Conservation (phyloP, 2,888 invertebrate genomes). For the Stenchaetothrips biformis region DNA sequence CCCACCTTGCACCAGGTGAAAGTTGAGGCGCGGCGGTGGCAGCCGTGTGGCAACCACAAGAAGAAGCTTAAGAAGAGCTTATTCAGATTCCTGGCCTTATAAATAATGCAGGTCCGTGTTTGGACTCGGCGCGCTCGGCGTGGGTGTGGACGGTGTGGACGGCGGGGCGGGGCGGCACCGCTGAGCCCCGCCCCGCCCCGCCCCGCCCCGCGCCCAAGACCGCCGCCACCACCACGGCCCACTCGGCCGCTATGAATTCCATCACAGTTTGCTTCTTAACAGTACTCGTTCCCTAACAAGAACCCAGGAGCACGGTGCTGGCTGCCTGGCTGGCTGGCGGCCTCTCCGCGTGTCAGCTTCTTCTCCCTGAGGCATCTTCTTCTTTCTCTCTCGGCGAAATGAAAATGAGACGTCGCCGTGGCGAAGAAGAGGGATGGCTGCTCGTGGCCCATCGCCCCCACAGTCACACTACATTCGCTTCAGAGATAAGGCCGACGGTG, state of each 20-base stretch:
- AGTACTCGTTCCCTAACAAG: too few relatives aligned
- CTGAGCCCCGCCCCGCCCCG: neutral
- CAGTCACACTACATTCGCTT: neutral
- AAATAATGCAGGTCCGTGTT: slow-evolving; percentile 17
- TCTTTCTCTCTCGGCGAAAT: too few relatives aligned
- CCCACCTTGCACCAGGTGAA: neutral
- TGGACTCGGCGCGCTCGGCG: neutral
- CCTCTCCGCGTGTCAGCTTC: neutral
- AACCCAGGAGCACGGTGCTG: neutral
- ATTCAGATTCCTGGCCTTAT: slow-evolving; percentile 16
- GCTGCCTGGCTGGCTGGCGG: neutral
- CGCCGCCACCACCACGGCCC: too few relatives aligned
- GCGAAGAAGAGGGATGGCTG: too few relatives aligned
- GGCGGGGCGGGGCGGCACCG: neutral
- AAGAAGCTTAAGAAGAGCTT: slow-evolving; percentile 23
- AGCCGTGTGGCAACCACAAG: neutral
- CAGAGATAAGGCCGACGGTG: neutral
- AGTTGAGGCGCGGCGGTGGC: neutral
- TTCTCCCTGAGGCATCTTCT: too few relatives aligned
- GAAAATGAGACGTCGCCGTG: too few relatives aligned
- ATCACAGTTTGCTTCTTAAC: too few relatives aligned
- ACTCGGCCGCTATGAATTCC: too few relatives aligned
- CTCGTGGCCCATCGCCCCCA: neutral
- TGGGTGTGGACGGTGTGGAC: neutral
- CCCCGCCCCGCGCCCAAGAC: neutral